Evolutionary conservation across 2,797 vertebrate species (phyloP).

Genomic region (Scolopax bukidnonensis): DNA sequence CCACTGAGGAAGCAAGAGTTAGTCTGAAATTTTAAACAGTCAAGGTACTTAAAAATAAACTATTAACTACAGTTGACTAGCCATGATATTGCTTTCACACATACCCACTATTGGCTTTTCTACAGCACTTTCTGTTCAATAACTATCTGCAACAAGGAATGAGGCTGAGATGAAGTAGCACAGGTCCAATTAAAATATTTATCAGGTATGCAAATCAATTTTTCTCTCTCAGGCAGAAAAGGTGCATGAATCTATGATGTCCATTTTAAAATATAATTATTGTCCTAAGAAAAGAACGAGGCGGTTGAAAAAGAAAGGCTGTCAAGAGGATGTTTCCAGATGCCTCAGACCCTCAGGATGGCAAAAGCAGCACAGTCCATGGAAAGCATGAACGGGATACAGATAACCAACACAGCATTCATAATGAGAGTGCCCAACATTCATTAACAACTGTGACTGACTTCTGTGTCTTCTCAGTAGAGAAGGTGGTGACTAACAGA

Average conservation of each 20-base stretch:
- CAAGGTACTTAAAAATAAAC: not conserved
- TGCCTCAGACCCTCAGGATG: no score
- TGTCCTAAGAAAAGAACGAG: not conserved
- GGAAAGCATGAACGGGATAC: no score
- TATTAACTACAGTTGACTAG: not conserved
- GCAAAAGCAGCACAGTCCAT: no score
- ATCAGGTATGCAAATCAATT: constrained; percentile 37
- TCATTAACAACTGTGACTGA: not conserved
- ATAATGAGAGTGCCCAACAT: not conserved
- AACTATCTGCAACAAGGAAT: not conserved
- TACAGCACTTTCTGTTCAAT: not conserved
- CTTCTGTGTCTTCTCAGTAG: not conserved
- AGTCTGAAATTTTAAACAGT: not conserved
- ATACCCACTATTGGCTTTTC: not conserved
- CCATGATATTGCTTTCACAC: not conserved
- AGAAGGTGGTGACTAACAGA: not conserved
- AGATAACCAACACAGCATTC: accelerated
- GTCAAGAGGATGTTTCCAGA: not conserved
- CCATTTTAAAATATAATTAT: not conserved
- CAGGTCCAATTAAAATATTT: not conserved
- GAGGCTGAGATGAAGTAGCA: not conserved
- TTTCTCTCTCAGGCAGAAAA: constrained; percentile 7
- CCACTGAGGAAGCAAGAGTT: not conserved
- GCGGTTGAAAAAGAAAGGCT: not conserved
- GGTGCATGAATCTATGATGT: not conserved